Evolutionary conservation across 2,797 vertebrate species (phyloP).

Genomic region (Phataginus tricuspis): DNA sequence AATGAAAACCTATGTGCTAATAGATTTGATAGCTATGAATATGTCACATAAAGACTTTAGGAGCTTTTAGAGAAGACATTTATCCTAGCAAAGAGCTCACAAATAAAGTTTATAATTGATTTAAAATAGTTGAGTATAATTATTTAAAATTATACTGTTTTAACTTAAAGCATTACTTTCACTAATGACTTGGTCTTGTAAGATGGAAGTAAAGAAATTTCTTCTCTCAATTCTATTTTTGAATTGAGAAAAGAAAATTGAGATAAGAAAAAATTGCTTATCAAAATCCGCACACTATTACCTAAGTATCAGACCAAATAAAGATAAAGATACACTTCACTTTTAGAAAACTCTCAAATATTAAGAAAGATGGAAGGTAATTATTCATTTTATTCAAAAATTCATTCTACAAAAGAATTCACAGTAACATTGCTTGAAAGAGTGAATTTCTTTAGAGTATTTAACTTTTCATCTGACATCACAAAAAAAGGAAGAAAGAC

Average conservation of each 20-base stretch:
- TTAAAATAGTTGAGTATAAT: slow-evolving; percentile 2
- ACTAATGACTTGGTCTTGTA: slow-evolving; percentile 7
- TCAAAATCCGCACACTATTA: not conserved
- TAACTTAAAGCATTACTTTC: slow-evolving; percentile 28
- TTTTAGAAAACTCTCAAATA: slow-evolving; percentile 1
- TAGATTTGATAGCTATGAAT: not conserved
- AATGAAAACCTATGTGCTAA: slow-evolving; percentile 27
- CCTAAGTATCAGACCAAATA: slow-evolving; percentile 7
- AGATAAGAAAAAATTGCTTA: not conserved
- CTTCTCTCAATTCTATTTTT: not conserved
- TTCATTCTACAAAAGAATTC: not conserved
- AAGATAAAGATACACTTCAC: not conserved
- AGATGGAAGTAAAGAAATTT: not conserved
- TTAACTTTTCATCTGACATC: not conserved
- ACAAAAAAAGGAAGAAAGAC: not conserved
- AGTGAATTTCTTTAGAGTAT: not conserved
- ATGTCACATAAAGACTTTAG: slow-evolving; percentile 16
- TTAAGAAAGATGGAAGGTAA: slow-evolving; percentile 20
- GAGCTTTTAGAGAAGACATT: not conserved
- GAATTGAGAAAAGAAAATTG: too few species aligned
- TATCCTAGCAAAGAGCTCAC: slow-evolving; percentile 9
- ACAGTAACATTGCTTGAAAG: not conserved
- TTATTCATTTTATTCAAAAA: slow-evolving; percentile 31
- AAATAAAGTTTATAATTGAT: slow-evolving; percentile 43
- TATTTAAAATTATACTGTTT: slow-evolving; percentile 45